These are phyloP conservation scores for Aramus guarauna DNA, from an alignment of 2,113 vertebrate species.

Conservation along the genomic window DNA sequence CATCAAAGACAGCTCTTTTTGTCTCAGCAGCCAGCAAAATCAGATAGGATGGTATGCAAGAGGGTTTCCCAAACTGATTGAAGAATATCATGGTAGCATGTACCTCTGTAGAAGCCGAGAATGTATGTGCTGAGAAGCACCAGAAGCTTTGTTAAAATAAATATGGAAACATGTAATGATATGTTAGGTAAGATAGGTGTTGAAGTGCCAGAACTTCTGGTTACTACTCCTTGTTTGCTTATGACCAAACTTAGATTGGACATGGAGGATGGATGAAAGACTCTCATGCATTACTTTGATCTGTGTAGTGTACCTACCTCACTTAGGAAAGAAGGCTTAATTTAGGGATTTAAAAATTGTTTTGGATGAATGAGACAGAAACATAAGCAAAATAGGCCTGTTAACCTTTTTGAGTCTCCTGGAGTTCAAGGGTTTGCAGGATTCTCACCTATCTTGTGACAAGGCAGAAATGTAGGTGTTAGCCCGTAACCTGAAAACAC, in stretches of 20 bases:
- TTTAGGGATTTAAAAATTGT: background rate
- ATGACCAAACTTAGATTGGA: background rate
- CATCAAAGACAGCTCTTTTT: background rate
- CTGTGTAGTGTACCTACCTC: background rate
- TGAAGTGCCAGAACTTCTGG: background rate
- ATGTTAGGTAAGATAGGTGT: accelerated
- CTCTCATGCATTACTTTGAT: background rate
- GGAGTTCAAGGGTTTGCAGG: background rate
- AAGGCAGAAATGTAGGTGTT: background rate
- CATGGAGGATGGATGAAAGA: background rate
- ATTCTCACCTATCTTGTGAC: background rate
- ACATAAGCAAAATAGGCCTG: background rate
- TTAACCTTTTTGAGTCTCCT: background rate
- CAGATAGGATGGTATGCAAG: background rate
- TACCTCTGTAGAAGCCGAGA: background rate
- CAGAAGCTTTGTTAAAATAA: background rate
- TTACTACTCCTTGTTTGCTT: background rate
- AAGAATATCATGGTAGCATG: background rate
- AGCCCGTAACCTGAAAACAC: background rate
- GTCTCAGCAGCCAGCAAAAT: background rate
- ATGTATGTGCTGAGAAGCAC: background rate
- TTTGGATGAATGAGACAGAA: background rate
- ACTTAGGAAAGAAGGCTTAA: background rate
- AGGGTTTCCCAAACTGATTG: background rate
- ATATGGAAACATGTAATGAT: background rate